phyloP scores from a whole-genome alignment of 1,140 invertebrate genomes.

The Bombus picipes region DNA sequence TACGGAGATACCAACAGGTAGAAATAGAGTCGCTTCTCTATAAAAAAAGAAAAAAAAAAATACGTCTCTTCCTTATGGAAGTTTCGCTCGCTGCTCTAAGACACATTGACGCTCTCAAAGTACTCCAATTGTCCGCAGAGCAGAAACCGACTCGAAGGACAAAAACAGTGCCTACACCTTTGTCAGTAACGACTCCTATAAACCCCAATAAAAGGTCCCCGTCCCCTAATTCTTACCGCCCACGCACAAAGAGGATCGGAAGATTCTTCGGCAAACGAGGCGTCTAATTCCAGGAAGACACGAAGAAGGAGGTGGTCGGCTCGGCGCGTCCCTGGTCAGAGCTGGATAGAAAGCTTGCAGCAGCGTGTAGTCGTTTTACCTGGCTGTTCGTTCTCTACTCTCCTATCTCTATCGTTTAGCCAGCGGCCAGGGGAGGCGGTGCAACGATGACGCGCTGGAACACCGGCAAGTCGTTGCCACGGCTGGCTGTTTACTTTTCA shows the following conservation, averaged over 20 bases:
- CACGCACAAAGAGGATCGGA: neutral
- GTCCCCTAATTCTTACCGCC: too few species aligned
- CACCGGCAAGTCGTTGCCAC: conserved; percentile 66
- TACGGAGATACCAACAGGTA: too few species aligned
- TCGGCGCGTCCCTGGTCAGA: neutral
- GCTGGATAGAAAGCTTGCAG: conserved; percentile 12
- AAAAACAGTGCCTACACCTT: too few species aligned
- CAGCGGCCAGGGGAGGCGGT: conserved; percentile 26
- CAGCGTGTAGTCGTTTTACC: conserved; percentile 21
- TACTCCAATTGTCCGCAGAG: rapidly evolving
- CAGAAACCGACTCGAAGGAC: too few species aligned
- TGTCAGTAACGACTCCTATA: too few species aligned
- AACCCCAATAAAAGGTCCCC: too few species aligned
- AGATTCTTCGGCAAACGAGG: neutral
- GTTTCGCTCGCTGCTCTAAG: too few species aligned
- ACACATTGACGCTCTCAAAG: too few species aligned
- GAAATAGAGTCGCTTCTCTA: too few species aligned
- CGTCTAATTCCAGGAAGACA: conserved; percentile 8
- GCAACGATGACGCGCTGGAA: conserved; percentile 56
- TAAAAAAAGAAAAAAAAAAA: too few species aligned
- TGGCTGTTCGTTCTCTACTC: conserved; percentile 22
- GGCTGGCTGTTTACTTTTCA: conserved; percentile 70
- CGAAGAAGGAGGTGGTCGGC: neutral
- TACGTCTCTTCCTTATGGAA: too few species aligned
- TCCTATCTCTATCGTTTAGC: conserved; percentile 51